These are phyloP conservation scores for Pitangus sulphuratus DNA, from an alignment of 2,797 vertebrate species.

Conservation along the genomic window DNA sequence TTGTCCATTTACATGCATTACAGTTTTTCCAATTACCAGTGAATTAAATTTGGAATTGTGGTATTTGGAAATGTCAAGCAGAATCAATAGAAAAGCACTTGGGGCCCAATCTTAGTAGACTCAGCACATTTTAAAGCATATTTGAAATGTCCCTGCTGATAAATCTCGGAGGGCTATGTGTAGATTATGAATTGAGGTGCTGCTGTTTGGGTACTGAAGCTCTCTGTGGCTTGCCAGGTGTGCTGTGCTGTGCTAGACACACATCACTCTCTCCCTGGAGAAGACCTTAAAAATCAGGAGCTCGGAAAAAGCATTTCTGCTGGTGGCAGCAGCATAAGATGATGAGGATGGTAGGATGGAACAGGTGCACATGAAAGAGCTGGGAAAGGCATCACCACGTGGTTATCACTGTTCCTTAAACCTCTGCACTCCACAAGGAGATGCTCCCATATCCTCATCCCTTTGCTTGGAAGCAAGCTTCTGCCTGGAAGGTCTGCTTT, in stretches of 20 bases:
- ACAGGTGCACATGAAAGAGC: neutral
- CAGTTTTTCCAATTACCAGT: conserved; percentile 67
- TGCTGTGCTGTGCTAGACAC: neutral
- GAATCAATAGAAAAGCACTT: conserved; percentile 74
- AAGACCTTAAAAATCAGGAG: neutral
- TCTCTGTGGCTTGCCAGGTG: neutral
- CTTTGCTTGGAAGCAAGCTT: neutral
- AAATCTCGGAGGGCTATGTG: neutral
- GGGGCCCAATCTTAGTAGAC: conserved; percentile 65
- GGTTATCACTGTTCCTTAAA: neutral
- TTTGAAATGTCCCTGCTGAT: conserved; percentile 56
- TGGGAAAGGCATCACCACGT: neutral
- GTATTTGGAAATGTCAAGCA: conserved; percentile 75
- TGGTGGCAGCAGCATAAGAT: neutral
- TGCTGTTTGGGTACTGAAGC: neutral
- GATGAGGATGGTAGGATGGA: neutral
- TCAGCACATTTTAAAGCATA: conserved; percentile 62
- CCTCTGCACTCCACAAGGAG: neutral
- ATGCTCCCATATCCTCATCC: neutral
- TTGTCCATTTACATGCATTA: conserved; percentile 69
- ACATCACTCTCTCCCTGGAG: neutral
- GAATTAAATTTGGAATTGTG: conserved; percentile 76
- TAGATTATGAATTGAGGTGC: conserved; percentile 5
- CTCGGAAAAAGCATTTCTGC: neutral
- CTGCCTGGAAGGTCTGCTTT: neutral